Evolutionary conservation across 2,113 vertebrate species (phyloP).

Genomic region (Rana temporaria): DNA sequence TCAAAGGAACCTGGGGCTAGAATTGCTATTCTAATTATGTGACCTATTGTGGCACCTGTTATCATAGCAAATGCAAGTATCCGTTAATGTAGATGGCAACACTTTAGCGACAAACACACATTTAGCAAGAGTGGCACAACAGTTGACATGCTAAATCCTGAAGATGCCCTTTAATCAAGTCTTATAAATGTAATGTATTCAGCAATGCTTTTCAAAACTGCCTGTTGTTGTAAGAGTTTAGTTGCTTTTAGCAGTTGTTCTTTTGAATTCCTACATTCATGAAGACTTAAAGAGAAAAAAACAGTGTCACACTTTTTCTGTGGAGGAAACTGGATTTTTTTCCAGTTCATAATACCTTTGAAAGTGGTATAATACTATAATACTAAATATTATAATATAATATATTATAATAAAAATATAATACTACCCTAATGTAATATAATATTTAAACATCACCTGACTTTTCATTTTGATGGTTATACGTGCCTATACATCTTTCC

Average conservation of each 20-base stretch:
- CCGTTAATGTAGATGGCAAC: slow-evolving; percentile 49
- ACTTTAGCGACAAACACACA: slow-evolving; percentile 40
- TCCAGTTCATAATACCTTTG: neutral
- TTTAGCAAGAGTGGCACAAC: slow-evolving; percentile 44
- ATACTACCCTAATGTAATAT: neutral
- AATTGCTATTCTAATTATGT: slow-evolving; percentile 54
- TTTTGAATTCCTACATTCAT: slow-evolving; percentile 2
- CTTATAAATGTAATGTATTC: slow-evolving; percentile 32
- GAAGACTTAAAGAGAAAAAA: neutral
- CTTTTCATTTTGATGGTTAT: no score
- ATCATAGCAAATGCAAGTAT: slow-evolving; percentile 48
- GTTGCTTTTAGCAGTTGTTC: slow-evolving; percentile 12
- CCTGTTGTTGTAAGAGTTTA: slow-evolving; percentile 29
- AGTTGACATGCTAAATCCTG: slow-evolving; percentile 49
- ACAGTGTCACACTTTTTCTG: neutral
- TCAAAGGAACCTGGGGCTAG: slow-evolving; percentile 47
- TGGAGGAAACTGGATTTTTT: neutral
- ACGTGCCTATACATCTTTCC: no score
- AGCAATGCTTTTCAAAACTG: slow-evolving; percentile 30
- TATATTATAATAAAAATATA: no score
- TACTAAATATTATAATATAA: neutral
- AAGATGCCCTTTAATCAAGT: slow-evolving; percentile 54
- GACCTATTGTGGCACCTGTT: slow-evolving; percentile 57
- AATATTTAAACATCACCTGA: no score
- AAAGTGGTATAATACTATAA: neutral